Percentiles rank a stretch among this genome's conserved stretches.
Conservation (phyloP, 2,113 vertebrate species). For the Megaptera novaeangliae region DNA sequence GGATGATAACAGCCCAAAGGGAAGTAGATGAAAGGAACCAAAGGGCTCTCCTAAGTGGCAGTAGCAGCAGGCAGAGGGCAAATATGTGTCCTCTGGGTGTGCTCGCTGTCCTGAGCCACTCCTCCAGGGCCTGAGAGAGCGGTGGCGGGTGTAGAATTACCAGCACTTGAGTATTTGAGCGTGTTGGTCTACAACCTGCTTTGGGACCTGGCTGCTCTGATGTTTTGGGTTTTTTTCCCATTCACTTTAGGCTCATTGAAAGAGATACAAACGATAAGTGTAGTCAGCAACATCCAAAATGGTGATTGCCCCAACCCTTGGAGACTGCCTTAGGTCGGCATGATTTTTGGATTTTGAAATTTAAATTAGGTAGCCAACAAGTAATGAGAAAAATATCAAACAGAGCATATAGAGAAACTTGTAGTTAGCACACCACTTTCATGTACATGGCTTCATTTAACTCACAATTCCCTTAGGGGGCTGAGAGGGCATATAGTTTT, state of each 20-base stretch:
- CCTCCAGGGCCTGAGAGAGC: background rate
- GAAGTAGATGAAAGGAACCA: background rate
- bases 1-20: background rate
- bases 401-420: background rate
- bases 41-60: background rate
- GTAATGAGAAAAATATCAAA: background rate
- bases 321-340: background rate
- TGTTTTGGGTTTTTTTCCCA: background rate
- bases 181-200: background rate
- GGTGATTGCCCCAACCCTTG: background rate
- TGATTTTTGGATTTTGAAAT: background rate
- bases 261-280: background rate
- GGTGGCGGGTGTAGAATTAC: background rate
- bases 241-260: background rate
- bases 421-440: background rate
- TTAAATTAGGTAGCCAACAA: background rate
- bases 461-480: background rate
- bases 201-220: background rate
- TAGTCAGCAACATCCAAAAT: background rate
- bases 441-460: background rate
- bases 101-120: background rate
- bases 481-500: background rate
- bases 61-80: background rate
- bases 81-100: background rate
- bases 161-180: fast-evolving